A percentile compares a stretch with the other conserved stretches of the same genome.
These are phyloP conservation scores for Anas flavirostris DNA, from an alignment of 2,797 vertebrate genomes.

Conservation along the genomic window DNA sequence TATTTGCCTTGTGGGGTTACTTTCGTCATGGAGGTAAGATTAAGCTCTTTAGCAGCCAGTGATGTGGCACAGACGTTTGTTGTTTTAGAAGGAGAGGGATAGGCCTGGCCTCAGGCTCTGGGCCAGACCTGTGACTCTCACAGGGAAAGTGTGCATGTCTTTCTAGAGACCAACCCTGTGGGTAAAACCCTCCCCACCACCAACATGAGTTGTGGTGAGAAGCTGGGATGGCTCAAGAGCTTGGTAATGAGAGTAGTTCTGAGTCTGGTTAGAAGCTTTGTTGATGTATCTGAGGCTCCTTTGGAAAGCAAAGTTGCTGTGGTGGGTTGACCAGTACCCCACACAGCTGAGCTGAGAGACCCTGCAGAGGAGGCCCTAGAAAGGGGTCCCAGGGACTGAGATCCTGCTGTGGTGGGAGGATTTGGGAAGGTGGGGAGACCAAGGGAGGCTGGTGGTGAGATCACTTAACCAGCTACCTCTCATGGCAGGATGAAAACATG, in stretches of 20 bases:
- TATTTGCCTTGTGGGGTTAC: neutral
- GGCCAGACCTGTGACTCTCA: neutral
- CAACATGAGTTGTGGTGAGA: neutral
- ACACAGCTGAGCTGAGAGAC: neutral
- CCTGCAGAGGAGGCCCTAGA: neutral
- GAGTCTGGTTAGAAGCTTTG: neutral
- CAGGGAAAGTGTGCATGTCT: neutral
- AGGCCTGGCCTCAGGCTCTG: neutral
- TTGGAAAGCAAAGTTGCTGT: neutral
- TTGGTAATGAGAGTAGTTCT: neutral
- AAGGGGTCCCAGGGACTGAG: neutral
- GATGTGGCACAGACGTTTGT: neutral
- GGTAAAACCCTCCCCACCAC: neutral
- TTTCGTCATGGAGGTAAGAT: neutral
- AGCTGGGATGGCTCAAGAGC: neutral
- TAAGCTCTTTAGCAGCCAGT: neutral
- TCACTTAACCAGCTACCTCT: neutral
- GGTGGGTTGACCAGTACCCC: fast-evolving
- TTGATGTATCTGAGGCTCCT: neutral
- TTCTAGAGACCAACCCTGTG: neutral
- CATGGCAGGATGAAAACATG: neutral
- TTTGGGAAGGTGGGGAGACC: neutral
- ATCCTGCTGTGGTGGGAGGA: neutral
- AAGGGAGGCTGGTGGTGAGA: neutral
- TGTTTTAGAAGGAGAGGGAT: neutral